A percentile compares a stretch with the other conserved stretches of the same genome.
These are phyloP conservation scores for Crotalus viridis DNA, from an alignment of 2,113 vertebrate genomes.

Conservation along the genomic window DNA sequence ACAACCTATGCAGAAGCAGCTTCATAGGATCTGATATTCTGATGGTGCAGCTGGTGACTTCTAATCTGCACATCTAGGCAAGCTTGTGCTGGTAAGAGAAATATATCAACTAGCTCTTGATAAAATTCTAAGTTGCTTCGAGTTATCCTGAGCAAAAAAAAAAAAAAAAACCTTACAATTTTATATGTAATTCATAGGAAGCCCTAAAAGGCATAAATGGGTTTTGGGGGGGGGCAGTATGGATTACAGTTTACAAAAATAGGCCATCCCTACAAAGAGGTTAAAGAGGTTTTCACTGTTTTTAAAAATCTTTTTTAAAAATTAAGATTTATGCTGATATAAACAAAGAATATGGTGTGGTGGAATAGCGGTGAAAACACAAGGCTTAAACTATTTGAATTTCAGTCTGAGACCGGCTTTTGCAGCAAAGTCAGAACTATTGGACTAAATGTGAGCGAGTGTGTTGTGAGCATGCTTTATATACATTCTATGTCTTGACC, in stretches of 20 bases:
- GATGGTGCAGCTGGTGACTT: not conserved
- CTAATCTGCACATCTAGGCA: not conserved
- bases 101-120: not conserved
- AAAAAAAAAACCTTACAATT: not conserved
- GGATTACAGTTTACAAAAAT: not conserved
- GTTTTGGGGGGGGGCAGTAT: not conserved
- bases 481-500: no score
- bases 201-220: not conserved
- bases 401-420: no score
- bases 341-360: not conserved
- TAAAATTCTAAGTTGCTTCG: not conserved
- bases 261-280: not conserved
- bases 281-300: constrained; percentile 11
- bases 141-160: not conserved
- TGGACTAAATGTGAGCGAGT: no score
- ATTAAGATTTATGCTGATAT: constrained; percentile 21
- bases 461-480: no score
- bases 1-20: not conserved
- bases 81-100: not conserved
- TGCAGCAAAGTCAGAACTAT: no score
- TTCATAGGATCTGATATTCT: not conserved
- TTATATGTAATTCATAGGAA: not conserved
- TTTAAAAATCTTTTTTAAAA: constrained; percentile 9
- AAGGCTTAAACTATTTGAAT: not conserved
- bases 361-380: not conserved